Evolutionary conservation across 2,113 vertebrate genomes (phyloP), one percentile per base, ranked within the genome.

Genomic region (Ariopsis seemanni): DNA sequence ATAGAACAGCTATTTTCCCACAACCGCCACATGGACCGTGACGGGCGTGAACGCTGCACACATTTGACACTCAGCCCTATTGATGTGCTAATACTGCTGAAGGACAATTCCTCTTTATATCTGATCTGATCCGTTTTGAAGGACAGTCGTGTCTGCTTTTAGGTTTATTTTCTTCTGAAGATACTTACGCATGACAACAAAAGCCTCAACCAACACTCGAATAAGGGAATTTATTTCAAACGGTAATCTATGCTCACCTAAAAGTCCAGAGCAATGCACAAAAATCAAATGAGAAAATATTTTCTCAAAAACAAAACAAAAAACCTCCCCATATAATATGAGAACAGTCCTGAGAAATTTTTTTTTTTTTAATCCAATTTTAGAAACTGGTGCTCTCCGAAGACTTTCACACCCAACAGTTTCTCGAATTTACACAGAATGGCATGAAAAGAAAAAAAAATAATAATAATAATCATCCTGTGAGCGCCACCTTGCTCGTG

Each of bases 41-140:
- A 87, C 67, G 22, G 34, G 84, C 84, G 71, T 85, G 84, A 85
- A 85, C 57, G 84, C 69, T 87, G 65, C 22, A 30, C 86, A 62
- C 55, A 53, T 52, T 87, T 74, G 79, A 87, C 65, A 74, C 79
- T 60, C 84, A 42, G 42, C 65, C 55, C 79, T 62, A 81, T 86
- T 86, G 79, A 82, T 82, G 79, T 87, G 79, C 78, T 82, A 87
- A 87, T 85, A 85, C 52, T 27, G 72, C 7, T 63, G 25, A 63
- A 77, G 57, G 57, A 77, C 30, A 85, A 85, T 58, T 74, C 67
- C 55, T 75, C 83, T 60, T 58, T 85, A 58, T 3, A 50, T 18
- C 20, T 60, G 42, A 84, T 84, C 67, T 58, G 52, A 71, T 84
- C 34, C 7, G 67, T 20, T 84, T 55, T 58, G 78, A 80, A 58